Conservation (phyloP, 2,888 invertebrate genomes). For the Ornithoptera alexandrae region DNA sequence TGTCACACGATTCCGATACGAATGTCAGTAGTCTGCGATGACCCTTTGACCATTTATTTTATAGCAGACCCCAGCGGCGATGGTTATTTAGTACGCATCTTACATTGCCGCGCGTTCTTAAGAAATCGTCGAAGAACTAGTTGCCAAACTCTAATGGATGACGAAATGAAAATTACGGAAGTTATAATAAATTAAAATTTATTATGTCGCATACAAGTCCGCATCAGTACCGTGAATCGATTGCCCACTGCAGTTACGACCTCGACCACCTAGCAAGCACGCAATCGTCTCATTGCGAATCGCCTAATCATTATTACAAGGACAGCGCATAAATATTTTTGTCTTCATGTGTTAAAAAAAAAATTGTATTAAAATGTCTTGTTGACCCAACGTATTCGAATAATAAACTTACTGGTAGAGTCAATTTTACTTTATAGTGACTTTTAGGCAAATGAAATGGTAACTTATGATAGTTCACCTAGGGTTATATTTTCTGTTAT, state of each 20-base stretch:
- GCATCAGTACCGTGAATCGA: conserved; percentile 74
- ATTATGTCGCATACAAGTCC: conserved; percentile 69
- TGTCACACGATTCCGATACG: conserved; percentile 48
- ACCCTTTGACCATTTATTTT: conserved; percentile 39
- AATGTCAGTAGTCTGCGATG: conserved; percentile 46
- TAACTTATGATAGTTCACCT: too few relatives aligned
- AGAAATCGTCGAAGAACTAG: background rate
- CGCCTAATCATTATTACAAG: conserved; percentile 49
- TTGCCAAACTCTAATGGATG: conserved; percentile 42
- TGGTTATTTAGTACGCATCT: conserved; percentile 33
- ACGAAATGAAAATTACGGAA: conserved; percentile 40
- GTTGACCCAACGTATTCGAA: background rate
- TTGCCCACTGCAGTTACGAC: conserved; percentile 72
- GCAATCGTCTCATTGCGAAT: conserved; percentile 64
- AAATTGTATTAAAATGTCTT: conserved; percentile 5
- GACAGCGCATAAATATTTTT: conserved; percentile 39
- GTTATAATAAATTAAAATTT: conserved; percentile 57
- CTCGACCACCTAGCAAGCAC: conserved; percentile 71
- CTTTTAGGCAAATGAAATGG: too few relatives aligned
- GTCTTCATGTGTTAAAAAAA: conserved; percentile 13
- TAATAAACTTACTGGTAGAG: too few relatives aligned
- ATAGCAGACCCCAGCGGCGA: conserved; percentile 35
- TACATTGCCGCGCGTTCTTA: conserved; percentile 14
- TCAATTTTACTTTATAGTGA: too few relatives aligned
- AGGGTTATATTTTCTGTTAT: too few relatives aligned